These are phyloP conservation scores for Vulpes ferrilata DNA, from an alignment of 2,113 vertebrate genomes.

Conservation along the genomic window DNA sequence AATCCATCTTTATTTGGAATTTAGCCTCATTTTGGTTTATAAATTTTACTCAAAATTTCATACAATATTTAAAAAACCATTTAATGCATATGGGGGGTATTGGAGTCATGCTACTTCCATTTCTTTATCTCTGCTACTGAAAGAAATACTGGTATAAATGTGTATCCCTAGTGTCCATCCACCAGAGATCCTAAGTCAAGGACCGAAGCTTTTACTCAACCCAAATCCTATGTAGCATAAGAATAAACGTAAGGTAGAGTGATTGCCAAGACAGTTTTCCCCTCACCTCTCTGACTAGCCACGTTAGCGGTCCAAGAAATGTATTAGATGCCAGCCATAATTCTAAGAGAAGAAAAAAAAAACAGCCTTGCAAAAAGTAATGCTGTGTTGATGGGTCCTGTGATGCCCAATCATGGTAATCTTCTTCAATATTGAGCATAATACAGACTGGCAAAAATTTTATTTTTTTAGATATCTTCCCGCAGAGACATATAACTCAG, in stretches of 20 bases:
- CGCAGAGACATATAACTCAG: not conserved
- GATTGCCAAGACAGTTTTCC: not conserved
- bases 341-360: not conserved
- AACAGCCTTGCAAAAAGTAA: not conserved
- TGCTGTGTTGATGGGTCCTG: not conserved
- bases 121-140: not conserved
- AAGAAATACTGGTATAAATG: not conserved
- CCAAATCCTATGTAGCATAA: not conserved
- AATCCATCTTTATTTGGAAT: not conserved
- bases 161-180: not conserved
- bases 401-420: not conserved
- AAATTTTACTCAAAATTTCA: conserved; percentile 2
- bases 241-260: not conserved
- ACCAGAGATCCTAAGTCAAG: not conserved
- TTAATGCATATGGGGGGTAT: not conserved
- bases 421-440: not conserved
- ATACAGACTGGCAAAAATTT: not conserved
- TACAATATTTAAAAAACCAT: not conserved
- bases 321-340: not conserved
- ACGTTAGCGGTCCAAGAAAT: not conserved
- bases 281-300: not conserved
- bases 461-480: not conserved
- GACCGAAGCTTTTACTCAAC: not conserved
- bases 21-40: not conserved
- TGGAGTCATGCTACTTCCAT: not conserved